These are phyloP conservation scores for Strix uralensis DNA, from an alignment of 2,113 vertebrate species.

Conservation along the genomic window DNA sequence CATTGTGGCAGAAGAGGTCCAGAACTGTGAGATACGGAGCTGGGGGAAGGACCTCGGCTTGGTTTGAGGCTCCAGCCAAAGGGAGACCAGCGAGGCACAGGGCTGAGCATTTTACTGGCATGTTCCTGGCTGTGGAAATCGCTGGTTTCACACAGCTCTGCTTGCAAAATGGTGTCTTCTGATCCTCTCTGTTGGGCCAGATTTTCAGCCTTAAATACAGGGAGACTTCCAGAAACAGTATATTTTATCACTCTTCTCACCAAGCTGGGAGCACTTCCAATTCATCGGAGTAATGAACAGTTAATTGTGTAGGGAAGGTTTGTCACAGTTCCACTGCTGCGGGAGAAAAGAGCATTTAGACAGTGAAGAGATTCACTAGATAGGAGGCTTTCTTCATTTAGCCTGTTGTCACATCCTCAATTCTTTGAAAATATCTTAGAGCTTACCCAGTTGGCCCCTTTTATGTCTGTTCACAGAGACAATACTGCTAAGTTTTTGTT, in stretches of 20 bases:
- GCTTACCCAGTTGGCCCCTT: neutral
- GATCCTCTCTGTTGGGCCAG: neutral
- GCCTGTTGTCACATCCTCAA: neutral
- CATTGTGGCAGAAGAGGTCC: rapidly evolving
- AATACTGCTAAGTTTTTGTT: neutral
- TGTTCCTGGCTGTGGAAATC: rapidly evolving
- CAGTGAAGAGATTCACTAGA: neutral
- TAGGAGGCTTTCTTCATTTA: neutral
- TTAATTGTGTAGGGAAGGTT: slow-evolving; percentile 21
- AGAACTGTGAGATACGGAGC: rapidly evolving
- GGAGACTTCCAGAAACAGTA: neutral
- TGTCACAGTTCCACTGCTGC: neutral
- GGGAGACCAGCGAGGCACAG: rapidly evolving
- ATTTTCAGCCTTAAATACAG: slow-evolving; percentile 44
- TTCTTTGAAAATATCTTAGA: neutral
- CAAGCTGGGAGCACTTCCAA: neutral
- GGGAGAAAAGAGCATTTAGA: neutral
- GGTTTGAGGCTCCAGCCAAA: neutral
- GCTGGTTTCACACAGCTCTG: rapidly evolving
- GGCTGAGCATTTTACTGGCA: neutral
- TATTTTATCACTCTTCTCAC: neutral
- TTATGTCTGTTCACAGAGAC: neutral
- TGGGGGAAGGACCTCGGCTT: neutral
- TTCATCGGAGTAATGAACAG: neutral
- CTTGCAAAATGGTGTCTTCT: neutral